A percentile compares a stretch with the other conserved stretches of the same genome.
Conservation (phyloP, 2,797 vertebrate species). For the Notolabrus celidotus region DNA sequence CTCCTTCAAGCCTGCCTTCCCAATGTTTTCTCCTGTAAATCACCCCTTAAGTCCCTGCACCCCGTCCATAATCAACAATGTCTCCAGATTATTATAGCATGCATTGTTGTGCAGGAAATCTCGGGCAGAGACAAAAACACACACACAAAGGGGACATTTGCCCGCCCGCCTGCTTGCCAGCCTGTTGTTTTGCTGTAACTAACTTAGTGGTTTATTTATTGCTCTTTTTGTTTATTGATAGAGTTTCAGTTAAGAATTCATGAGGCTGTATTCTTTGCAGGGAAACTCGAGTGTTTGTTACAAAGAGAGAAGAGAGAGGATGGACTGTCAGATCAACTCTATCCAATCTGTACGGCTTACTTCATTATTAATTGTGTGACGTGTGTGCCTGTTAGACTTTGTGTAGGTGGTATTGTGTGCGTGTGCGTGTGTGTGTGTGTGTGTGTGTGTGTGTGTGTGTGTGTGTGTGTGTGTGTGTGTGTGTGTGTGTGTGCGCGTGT, state of each 20-base stretch:
- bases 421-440: background rate
- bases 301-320: constrained; percentile 37
- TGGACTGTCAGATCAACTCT: constrained; percentile 49
- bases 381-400: constrained; percentile 21
- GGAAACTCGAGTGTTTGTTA: constrained; percentile 55
- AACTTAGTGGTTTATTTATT: constrained; percentile 79
- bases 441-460: constrained; percentile 5
- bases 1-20: constrained; percentile 59
- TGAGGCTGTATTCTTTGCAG: constrained; percentile 55
- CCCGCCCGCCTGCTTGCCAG: constrained; percentile 31
- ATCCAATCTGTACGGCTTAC: constrained; percentile 46
- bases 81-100: constrained; percentile 63
- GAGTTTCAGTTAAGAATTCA: constrained; percentile 65
- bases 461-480: background rate
- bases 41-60: constrained; percentile 57
- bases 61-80: constrained; percentile 62
- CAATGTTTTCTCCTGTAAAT: constrained; percentile 59
- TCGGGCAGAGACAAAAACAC: constrained; percentile 61
- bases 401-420: constrained; percentile 1
- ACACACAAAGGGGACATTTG: constrained; percentile 52
- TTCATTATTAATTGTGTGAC: constrained; percentile 62
- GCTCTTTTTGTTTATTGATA: constrained; percentile 78
- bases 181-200: constrained; percentile 65
- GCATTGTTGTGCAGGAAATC: constrained; percentile 65
- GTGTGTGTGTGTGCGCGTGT: background rate